Base-by-base conservation (phyloP, 1,140 invertebrate species). In the Phymastichus coffea region DNA sequence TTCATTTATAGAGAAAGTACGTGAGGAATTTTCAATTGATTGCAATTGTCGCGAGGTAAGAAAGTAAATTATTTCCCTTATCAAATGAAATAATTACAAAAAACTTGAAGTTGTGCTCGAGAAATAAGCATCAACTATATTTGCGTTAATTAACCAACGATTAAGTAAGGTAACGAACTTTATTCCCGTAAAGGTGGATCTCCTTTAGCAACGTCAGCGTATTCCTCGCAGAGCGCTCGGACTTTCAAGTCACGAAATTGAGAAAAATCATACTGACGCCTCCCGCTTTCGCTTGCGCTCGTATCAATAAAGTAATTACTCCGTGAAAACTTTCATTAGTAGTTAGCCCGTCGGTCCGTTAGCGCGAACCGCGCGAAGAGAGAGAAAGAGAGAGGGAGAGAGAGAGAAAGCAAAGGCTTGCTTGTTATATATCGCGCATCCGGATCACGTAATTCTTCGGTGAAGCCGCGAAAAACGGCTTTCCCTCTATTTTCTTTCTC, bases 251-350 rank as follows among this genome's bases (percentile, higher is more conserved):
- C 62, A 57, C 66, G 66, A 71, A 77, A 76, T 71, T 68, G 68
- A 76, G 73, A 78, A 74, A 76, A 75, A 78, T 78, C 66, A 67
- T 66, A 63, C 59, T 8, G 41, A 40, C 53, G 55, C 57, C 58
- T 41, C 64, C 41, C 61, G 52, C 53, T n/a, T n/a, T n/a, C n/a
- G n/a, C n/a, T n/a, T n/a, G 47, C 63, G 38, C 28, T 25, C 69
- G 73, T 74, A 79, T 79, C 74, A 75, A 77, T 76, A 77, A 77
- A 79, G 74, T 75, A 79, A 79, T 79, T 79, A 77, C 68, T 68
- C 59, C 48, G 44, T 40, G 67, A 66, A 70, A 72, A 75, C 66
- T 77, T 76, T 77, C 72, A 75, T 76, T 76, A 75, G 66, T 67
- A 71, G 70, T 70, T 74, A 68, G 63, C 66, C 40, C 35, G 43